Conservation (phyloP, 2,888 invertebrate species). For the Morinoia aosen region DNA sequence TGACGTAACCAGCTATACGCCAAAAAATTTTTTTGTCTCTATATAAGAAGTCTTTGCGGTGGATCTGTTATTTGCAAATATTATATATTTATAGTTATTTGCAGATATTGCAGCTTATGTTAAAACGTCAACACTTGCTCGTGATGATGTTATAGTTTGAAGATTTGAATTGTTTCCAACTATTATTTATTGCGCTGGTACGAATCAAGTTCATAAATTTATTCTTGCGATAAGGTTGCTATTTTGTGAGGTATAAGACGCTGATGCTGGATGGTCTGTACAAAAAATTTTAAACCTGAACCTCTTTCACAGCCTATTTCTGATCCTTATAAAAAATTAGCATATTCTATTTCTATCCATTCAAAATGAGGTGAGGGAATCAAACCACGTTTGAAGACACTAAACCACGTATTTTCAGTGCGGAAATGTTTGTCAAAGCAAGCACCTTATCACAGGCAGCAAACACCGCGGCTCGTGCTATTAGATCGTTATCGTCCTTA, state of each 20-base stretch:
- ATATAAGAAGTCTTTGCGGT: no score
- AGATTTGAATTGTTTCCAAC: no score
- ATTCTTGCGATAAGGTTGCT: neutral
- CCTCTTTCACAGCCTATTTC: neutral
- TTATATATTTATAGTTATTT: no score
- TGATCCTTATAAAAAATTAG: neutral
- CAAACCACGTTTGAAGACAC: neutral
- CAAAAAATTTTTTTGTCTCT: no score
- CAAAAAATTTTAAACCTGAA: neutral
- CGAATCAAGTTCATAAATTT: no score
- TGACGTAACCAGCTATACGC: no score
- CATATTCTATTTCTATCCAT: neutral
- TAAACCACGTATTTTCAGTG: neutral
- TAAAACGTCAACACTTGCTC: no score
- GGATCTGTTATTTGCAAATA: no score
- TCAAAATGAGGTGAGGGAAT: neutral
- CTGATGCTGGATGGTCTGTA: neutral
- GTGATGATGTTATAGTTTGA: no score
- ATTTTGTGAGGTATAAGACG: neutral
- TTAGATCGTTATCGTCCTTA: neutral
- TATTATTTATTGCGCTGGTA: no score
- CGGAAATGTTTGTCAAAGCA: neutral
- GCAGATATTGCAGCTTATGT: no score
- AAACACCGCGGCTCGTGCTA: constrained; percentile 3
- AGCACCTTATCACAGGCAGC: neutral